Evolutionary conservation across 1,140 invertebrate species (phyloP), one percentile per base, ranked within the genome.

Genomic region (Pseudomyrmex sp.): DNA sequence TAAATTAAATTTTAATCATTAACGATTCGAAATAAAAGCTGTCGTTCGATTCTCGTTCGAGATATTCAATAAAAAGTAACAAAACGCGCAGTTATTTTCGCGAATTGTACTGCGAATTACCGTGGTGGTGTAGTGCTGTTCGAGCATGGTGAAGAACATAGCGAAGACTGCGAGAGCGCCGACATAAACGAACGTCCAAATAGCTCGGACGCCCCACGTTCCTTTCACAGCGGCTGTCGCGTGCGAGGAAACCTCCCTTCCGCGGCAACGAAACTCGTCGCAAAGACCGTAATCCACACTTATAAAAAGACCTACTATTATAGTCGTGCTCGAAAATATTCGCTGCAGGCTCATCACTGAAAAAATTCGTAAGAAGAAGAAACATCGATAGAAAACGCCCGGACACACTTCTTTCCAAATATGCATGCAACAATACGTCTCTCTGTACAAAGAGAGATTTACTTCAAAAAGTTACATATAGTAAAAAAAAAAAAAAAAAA

Each of bases 281-380:
- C 96, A 96, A 20, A 96, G 91, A 46, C 95, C 95, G 86, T 96
- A 96, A 90, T 96, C 95, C 10, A 96, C 95, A 85, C 95, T 95
- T 79, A 96, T 95, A 90, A 96, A 96, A 8, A 96, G 88, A 26
- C 95, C 95, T 26, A 95, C 95, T 72, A 96, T 95, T 82, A 96
- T 95, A 1, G 95, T 95, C 9, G 95, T 95, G 46, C 95, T 94
- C 8, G 95, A 95, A 85, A 96, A 96, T 79, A 96, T 95, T 83
- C 95, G 93, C 72, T 95, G 95, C 46, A 96, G 90, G 54, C 95
- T 95, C 94, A 96, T 95, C 92, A 95, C 95, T 96, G 90, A 15
- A 94, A 65, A 52, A 23, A 73, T 61, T 68, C n/a, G 7, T 20
- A n/a, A 15, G 12, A 8, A 23, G 5, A 35, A 35, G 35, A 35